phyloP scores from a whole-genome alignment of 2,113 vertebrate genomes.

The Tychaedon coryphoeus region DNA sequence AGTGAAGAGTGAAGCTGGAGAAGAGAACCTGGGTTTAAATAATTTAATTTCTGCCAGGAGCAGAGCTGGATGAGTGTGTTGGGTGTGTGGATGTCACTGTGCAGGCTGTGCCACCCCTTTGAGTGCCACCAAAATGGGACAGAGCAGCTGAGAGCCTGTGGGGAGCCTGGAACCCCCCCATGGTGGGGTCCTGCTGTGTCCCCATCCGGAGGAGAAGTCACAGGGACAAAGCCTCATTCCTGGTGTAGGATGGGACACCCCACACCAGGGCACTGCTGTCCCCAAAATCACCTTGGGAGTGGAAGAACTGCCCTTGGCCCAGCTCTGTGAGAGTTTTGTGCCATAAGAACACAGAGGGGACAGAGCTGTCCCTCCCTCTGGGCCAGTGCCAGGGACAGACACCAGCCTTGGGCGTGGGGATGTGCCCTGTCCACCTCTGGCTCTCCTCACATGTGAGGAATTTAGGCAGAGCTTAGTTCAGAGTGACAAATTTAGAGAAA shows the following conservation, averaged over 20 bases:
- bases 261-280: background rate
- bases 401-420: background rate
- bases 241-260: background rate
- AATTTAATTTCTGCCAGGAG: background rate
- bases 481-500: background rate
- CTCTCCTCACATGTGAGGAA: background rate
- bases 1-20: background rate
- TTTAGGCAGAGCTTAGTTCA: background rate
- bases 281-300: fast-evolving
- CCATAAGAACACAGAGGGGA: background rate
- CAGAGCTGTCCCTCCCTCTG: background rate
- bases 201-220: fast-evolving
- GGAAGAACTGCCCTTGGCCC: background rate
- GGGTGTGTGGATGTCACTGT: too few species aligned
- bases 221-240: background rate
- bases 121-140: background rate
- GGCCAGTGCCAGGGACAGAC: background rate
- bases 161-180: background rate
- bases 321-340: background rate
- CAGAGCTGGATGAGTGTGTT: fast-evolving
- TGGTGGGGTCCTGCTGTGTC: background rate
- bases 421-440: background rate
- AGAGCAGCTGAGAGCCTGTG: background rate
- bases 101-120: background rate
- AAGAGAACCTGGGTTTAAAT: background rate